Base-by-base conservation (phyloP, 2,888 invertebrate species). In the Limnephilus rhombicus region DNA sequence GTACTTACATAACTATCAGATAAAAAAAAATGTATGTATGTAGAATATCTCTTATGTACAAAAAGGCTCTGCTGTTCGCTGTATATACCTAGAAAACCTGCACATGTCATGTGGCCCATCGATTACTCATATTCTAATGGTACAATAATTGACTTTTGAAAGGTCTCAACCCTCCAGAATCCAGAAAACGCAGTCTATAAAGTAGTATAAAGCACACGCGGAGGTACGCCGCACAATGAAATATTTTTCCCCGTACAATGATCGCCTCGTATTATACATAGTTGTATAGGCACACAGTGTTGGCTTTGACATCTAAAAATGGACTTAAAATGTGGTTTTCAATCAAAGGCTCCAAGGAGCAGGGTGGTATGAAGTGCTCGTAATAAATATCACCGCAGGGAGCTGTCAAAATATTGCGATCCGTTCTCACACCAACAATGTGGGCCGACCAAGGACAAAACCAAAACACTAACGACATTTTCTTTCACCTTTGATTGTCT, bases 351-450 rank as follows among this genome's bases (percentile, higher is more conserved):
- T 18, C 88, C 45, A 80, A 45, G 31, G 34, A 88, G 31, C 88
- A 88, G 88, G 88, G 88, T 88, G 88, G 88, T 68, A 88, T 89
- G 83, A 29, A 68, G 88, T 89, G 88, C 81, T 88, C 41, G 93
- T 91, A 91, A 93, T 93, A 93, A 93, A 93, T 93, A 93, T 93
- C 93, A 41, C 93, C 80, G 80, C 93, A 80, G 93, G 93, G 91
- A 89, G 91, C 93, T 93, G 93, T 93, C 93, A 93, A 93, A 93
- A 93, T 93, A 93, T 93, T 93, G 92, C 91, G 91, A 89, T 91
- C 92, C 91, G 89, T 91, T 93, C 93, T 91, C 93, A 91, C 90
- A 90, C 86, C 90, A 91, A 92, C 93, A 93, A 93, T 91, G 89
- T 91, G 53, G 45, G 81, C 86, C 83, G 89, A 68, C 82, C 92